Percentiles rank a stretch among this genome's conserved stretches.
Conservation (phyloP, 2,888 invertebrate genomes). For the Sinotaia quadrata region DNA sequence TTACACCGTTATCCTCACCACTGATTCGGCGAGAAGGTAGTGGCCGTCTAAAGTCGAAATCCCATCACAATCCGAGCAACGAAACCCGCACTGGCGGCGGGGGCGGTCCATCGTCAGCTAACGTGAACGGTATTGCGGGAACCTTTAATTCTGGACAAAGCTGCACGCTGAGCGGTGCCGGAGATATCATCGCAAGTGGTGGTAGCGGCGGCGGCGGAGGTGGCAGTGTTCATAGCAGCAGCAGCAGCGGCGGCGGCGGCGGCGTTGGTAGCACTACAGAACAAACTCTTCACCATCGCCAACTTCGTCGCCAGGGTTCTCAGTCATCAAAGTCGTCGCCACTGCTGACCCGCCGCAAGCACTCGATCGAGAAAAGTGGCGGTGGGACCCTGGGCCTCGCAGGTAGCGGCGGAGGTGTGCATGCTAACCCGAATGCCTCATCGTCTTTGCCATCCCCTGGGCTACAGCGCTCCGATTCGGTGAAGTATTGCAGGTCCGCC, state of each 20-base stretch:
- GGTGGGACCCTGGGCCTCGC: conserved; percentile 13
- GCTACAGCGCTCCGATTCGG: conserved; percentile 61
- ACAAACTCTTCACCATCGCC: conserved; percentile 8
- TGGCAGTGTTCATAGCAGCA: conserved; percentile 14
- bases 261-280: conserved; percentile 15
- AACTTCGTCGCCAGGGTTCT: conserved; percentile 21
- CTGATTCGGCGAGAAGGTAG: conserved; percentile 33
- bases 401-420: conserved; percentile 21
- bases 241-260: conserved; percentile 13
- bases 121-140: conserved; percentile 12
- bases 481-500: conserved; percentile 59
- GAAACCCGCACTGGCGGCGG: not conserved
- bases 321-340: conserved; percentile 19
- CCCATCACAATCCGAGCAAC: conserved; percentile 17
- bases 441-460: conserved; percentile 49
- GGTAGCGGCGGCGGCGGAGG: conserved; percentile 14
- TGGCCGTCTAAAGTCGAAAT: conserved; percentile 7
- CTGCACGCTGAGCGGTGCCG: conserved; percentile 16
- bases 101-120: not conserved
- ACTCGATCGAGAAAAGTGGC: not conserved
- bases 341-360: conserved; percentile 17
- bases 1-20: conserved; percentile 39
- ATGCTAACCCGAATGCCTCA: conserved; percentile 27
- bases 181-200: conserved; percentile 11
- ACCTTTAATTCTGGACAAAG: conserved; percentile 32